Evolutionary conservation across 2,797 vertebrate genomes (phyloP), one percentile per base, ranked within the genome.

Genomic region (Lophius americanus): DNA sequence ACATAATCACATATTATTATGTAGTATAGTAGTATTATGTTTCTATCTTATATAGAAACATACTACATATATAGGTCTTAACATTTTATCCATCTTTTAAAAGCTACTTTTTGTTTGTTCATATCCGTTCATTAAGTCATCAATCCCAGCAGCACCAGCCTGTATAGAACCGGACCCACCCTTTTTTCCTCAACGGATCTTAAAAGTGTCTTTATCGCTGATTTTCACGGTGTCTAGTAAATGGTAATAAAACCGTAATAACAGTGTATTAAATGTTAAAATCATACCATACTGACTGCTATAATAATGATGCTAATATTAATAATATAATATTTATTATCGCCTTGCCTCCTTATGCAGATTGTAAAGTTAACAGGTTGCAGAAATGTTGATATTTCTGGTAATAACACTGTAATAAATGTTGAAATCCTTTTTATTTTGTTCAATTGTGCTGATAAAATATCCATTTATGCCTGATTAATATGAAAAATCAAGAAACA

Each of bases 121-220:
- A 46, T 37, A 51, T 23, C 66, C 32, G 3, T 61, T 55, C 1
- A 66, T 6, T 12, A 13, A 58, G 13, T 48, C 9, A 14, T 68
- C 48, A 48, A 62, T 35, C 38, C 32, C 48, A 43, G 53, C 50
- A 55, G 49, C 56, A 65, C 41, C 10, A 23, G 35, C 46, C 35
- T 59, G 4, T 7, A 59, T 50, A 70, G 2, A 79, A 50, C 43
- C 42, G 49, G 51, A 78, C 49, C 37, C 53, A n/a, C 38, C 56
- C 38, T 58, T 36, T 72, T 43, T 64, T 1, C 41, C 4, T 3
- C 13, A 4, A 57, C n/a, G 14, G 55, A 43, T 23, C 23, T 1
- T 1, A 23, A 23, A 23, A 23, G 23, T 23, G 23, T 23, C 23
- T 23, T 23, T 23, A 23, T 23, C 1, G 23, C 23, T 23, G 23